Evolutionary conservation across 2,113 vertebrate genomes (phyloP), one percentile per base, ranked within the genome.

Genomic region (Colossoma macropomum): DNA sequence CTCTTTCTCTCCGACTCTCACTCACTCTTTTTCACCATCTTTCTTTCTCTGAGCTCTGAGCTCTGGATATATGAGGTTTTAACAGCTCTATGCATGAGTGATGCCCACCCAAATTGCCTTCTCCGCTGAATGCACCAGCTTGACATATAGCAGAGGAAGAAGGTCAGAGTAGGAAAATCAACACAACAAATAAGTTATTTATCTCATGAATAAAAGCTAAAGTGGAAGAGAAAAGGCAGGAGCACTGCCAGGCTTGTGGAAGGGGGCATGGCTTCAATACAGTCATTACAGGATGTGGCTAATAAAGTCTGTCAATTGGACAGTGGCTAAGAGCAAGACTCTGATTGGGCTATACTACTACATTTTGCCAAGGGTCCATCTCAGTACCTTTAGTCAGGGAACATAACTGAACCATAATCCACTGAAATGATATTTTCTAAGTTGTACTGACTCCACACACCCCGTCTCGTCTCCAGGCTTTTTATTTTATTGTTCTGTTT

Each of bases 11-110:
- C 65, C 3, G 12, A 19, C 66, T 38, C 34, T 45, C 23, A 60
- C 23, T 63, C 23, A 17, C 50, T 12, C 75, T 82, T n/a, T 19
- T 23, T 50, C n/a, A 63, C 19, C 0, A 65, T 70, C 16, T 74
- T 6, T n/a, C 30, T 28, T 32, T 78, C 74, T 77, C 73, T 27
- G 41, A 71, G 38, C 66, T 73, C 72, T 48, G 66, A 84, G 41
- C 27, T 50, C 66, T 83, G 50, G 54, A 72, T 70, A 74, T 77
- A 27, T 59, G 56, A 15, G 38, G n/a, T 72, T 75, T 79, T 30
- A 76, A 77, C 73, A 62, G 80, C 60, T 85, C 80, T 34, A 76
- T 79, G 75, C 84, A 85, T 82, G 84, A 85, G 68, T 78, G 84
- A 79, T 50, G 68, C 80, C 77, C 16, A 21, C 38, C 74, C 72